These are phyloP conservation scores for Eolophus roseicapilla DNA, from an alignment of 2,113 vertebrate species.

Conservation along the genomic window DNA sequence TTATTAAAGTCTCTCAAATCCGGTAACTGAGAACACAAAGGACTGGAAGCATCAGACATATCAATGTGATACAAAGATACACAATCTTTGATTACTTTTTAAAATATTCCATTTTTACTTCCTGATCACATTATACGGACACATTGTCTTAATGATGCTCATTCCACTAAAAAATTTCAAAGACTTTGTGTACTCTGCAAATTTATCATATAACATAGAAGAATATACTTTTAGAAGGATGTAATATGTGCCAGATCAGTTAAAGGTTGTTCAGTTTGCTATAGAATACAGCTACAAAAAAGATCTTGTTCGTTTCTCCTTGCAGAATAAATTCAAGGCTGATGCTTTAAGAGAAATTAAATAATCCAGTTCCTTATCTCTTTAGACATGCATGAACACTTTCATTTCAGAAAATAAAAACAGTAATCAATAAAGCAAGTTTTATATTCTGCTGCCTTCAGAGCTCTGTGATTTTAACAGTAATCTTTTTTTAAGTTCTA, in stretches of 20 bases:
- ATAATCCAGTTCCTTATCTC: neutral
- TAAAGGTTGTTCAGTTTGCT: neutral
- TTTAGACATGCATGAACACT: neutral
- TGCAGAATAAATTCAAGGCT: neutral
- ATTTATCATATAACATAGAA: neutral
- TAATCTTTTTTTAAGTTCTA: neutral
- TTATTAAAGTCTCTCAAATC: neutral
- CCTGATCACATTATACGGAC: neutral
- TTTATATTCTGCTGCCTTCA: neutral
- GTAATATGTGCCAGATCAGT: neutral
- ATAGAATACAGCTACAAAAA: neutral
- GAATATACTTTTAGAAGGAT: neutral
- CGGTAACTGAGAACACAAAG: neutral
- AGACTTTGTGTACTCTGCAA: neutral
- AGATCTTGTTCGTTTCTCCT: neutral
- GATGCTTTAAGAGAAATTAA: neutral
- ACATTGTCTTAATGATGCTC: neutral
- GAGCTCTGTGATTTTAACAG: neutral
- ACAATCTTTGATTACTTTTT: neutral
- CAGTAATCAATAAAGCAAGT: neutral
- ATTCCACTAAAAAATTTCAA: neutral
- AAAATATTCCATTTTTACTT: neutral
- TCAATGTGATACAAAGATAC: neutral
- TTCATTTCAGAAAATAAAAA: neutral
- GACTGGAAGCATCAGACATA: neutral